Evolutionary conservation across 2,113 vertebrate genomes (phyloP), one percentile per base, ranked within the genome.

Genomic region (Pedionomus torquatus): DNA sequence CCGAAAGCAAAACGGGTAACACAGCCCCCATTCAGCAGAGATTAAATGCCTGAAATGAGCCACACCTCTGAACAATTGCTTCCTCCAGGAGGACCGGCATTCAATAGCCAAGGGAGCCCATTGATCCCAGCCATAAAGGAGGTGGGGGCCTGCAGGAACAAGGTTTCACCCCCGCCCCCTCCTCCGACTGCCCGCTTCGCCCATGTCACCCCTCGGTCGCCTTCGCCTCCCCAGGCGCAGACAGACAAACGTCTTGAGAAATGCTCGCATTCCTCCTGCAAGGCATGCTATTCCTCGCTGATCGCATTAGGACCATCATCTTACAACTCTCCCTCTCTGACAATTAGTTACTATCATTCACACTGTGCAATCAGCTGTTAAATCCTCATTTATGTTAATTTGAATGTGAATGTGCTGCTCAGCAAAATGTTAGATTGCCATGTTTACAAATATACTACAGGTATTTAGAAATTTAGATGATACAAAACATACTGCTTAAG

Each of bases 391-490:
- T 97, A 96, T 98, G 98, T 97, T 97, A 75, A 98, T 98, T 97
- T 98, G 97, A 90, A 98, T 85, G 89, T 77, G 97, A 98, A 98
- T 98, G 97, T 87, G 94, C 96, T 8, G 96, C 94, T 95, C 95
- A 7, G 93, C 95, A 92, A 97, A 98, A 97, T 92, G 97, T 94
- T 96, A 94, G 98, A 98, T 97, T 98, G 98, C 98, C 98, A 97
- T 98, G 98, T 98, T 98, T 98, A 98, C 98, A 98, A 98, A 98
- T 98, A 98, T 90, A 96, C 96, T 97, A 95, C 97, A 98, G 98
- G 98, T 98, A 98, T 98, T 98, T 98, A 96, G 98, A 97, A 98
- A 98, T 98, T 87, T 95, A 95, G 98, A 97, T 90, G 97, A 97
- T 93, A 94, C 96, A 90, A 96, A 97, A 96, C 96, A 96, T 96